A percentile compares a stretch with the other conserved stretches of the same genome.
phyloP scores from a whole-genome alignment of 2,797 vertebrate genomes.

The Vireo griseus region DNA sequence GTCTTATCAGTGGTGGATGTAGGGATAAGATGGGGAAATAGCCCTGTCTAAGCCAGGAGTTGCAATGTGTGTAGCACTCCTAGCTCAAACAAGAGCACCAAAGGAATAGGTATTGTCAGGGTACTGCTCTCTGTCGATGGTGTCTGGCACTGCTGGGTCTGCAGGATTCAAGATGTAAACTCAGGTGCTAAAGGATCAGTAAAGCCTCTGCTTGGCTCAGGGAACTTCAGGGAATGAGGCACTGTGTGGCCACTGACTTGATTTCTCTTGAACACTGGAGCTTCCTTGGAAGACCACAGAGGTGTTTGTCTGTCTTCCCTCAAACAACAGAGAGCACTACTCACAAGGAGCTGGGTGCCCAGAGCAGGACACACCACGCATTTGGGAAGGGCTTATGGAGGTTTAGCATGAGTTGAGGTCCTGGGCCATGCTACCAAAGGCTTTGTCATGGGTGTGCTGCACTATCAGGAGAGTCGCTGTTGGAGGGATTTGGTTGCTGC shows the following conservation, averaged over 20 bases:
- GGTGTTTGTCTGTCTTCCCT: not conserved
- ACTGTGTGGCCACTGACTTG: not conserved
- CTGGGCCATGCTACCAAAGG: fast-evolving
- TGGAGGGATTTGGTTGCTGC: not conserved
- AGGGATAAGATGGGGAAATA: not conserved
- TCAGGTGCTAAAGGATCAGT: not conserved
- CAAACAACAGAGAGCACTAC: not conserved
- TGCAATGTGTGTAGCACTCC: not conserved
- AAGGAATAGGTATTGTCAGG: fast-evolving
- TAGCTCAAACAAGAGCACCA: not conserved
- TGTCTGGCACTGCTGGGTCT: not conserved
- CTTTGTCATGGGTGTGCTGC: not conserved
- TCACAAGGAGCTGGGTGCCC: not conserved
- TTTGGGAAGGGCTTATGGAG: not conserved
- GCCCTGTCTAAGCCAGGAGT: not conserved
- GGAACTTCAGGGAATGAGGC: not conserved
- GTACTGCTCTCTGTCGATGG: not conserved
- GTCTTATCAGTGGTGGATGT: not conserved
- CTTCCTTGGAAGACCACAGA: not conserved
- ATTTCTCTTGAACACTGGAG: not conserved
- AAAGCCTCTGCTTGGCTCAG: not conserved
- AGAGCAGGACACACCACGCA: not conserved
- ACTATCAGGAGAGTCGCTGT: not conserved
- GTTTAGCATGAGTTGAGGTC: not conserved
- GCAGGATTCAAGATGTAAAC: not conserved